phyloP scores from a whole-genome alignment of 2,113 vertebrate genomes.

The Aspidoscelis tigris region DNA sequence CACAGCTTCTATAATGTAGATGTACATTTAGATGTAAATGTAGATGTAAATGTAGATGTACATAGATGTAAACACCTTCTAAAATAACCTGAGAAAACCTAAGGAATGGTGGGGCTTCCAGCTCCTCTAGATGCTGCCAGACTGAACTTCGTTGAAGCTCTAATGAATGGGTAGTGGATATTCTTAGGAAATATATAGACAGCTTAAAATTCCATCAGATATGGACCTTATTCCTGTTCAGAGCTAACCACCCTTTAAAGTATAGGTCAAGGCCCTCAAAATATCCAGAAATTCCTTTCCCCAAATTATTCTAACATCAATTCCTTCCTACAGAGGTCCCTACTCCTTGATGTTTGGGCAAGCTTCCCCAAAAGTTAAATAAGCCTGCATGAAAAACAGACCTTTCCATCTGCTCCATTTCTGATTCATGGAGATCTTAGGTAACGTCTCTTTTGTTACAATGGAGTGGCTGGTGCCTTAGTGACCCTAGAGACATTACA shows the following conservation, averaged over 20 bases:
- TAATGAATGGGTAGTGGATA: background rate
- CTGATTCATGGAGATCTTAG: constrained; percentile 76
- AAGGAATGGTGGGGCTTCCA: background rate
- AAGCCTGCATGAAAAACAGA: constrained; percentile 59
- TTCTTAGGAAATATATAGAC: background rate
- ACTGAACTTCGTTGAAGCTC: too few species aligned
- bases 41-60: too few species aligned
- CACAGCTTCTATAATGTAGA: too few species aligned
- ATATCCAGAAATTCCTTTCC: background rate
- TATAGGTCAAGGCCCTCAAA: constrained; percentile 40
- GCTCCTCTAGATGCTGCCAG: background rate
- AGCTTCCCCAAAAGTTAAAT: constrained; percentile 43
- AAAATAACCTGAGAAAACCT: background rate
- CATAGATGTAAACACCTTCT: background rate
- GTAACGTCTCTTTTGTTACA: constrained; percentile 73
- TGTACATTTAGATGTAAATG: too few species aligned
- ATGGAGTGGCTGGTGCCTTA: constrained; percentile 66
- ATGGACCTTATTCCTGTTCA: background rate
- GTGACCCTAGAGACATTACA: constrained; percentile 70
- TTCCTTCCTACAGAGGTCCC: background rate
- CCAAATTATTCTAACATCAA: constrained; percentile 30
- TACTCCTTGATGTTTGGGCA: constrained; percentile 51
- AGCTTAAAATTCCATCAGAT: background rate
- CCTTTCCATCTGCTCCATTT: constrained; percentile 61
- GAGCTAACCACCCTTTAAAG: constrained; percentile 9